Evolutionary conservation across 2,888 invertebrate species (phyloP).

Genomic region (Mamestra brassicae): DNA sequence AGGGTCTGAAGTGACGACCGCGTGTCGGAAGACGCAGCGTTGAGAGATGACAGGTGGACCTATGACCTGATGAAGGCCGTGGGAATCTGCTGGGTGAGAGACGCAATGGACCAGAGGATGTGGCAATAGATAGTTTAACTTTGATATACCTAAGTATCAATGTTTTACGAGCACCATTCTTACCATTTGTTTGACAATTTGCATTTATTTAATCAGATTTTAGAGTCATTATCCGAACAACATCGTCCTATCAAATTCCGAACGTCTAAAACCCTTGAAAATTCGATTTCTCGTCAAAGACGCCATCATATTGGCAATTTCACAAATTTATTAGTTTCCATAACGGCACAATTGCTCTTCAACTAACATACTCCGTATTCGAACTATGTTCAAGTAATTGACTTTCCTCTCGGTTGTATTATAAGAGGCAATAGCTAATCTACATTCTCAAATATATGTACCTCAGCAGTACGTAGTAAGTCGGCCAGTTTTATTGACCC

Average conservation of each 20-base stretch:
- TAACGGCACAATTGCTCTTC: slow-evolving; percentile 79
- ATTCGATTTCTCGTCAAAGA: slow-evolving; percentile 74
- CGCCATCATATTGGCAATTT: slow-evolving; percentile 78
- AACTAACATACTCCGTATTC: slow-evolving; percentile 77
- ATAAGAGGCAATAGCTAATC: slow-evolving; percentile 87
- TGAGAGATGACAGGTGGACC: no score
- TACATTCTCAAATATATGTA: slow-evolving; percentile 87
- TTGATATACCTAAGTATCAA: no score
- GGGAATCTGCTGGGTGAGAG: no score
- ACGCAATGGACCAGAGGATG: no score
- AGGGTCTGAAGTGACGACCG: no score
- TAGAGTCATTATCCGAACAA: slow-evolving; percentile 39
- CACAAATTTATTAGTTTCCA: slow-evolving; percentile 79
- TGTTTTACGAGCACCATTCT: no score
- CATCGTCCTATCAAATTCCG: slow-evolving; percentile 43
- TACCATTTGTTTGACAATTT: no score
- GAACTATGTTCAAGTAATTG: slow-evolving; percentile 87
- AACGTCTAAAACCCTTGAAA: slow-evolving; percentile 66
- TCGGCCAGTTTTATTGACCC: slow-evolving; percentile 75
- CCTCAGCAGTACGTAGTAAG: slow-evolving; percentile 76
- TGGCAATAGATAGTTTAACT: no score
- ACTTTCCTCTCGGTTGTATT: slow-evolving; percentile 80
- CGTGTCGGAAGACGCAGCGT: no score
- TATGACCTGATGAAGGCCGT: no score
- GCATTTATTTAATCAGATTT: slow-evolving; percentile 27